phyloP scores from a whole-genome alignment of 2,797 vertebrate genomes.

The Xenops minutus region DNA sequence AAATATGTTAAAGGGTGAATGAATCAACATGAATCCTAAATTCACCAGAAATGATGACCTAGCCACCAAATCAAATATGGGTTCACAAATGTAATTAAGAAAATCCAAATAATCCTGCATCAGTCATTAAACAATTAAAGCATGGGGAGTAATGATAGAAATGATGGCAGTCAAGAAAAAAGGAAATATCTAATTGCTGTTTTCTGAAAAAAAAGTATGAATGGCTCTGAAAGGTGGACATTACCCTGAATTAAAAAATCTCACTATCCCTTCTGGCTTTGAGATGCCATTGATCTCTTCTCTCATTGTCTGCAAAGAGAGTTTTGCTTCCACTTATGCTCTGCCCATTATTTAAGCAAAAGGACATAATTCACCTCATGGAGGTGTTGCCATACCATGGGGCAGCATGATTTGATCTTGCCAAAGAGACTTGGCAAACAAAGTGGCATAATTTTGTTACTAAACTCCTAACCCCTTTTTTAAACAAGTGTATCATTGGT shows the following conservation, averaged over 20 bases:
- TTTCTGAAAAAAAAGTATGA: not conserved
- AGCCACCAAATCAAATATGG: not conserved
- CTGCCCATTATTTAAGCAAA: not conserved
- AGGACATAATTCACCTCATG: not conserved
- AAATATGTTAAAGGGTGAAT: not conserved
- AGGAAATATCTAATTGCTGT: not conserved
- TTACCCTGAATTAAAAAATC: not conserved
- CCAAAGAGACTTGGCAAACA: not conserved
- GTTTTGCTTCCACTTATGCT: not conserved
- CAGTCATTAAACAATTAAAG: constrained; percentile 31
- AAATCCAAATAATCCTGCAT: not conserved
- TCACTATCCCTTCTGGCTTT: not conserved
- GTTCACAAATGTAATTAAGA: constrained; percentile 37
- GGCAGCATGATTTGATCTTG: not conserved
- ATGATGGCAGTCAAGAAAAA: not conserved
- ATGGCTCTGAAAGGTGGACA: not conserved
- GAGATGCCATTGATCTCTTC: not conserved
- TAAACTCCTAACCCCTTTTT: not conserved
- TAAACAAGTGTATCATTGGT: fast-evolving
- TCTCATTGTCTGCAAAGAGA: not conserved
- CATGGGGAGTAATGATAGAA: not conserved
- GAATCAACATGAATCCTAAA: not conserved
- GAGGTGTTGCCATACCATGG: not conserved
- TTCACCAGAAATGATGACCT: not conserved
- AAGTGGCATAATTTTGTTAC: not conserved